Evolutionary conservation across 2,113 vertebrate species (phyloP).

Genomic region (Zeus faber): DNA sequence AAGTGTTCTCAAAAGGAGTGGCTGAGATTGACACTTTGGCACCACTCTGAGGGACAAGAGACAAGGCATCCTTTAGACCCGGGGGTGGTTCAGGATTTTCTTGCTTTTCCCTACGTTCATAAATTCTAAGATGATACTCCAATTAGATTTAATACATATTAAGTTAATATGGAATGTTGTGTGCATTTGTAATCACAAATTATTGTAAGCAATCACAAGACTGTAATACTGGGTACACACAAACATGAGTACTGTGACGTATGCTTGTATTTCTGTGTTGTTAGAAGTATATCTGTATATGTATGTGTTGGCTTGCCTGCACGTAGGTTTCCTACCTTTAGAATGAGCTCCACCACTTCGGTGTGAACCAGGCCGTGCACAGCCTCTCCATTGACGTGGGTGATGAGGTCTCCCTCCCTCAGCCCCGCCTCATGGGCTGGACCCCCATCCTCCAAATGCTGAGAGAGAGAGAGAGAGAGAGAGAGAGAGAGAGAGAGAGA

Average conservation of each 20-base stretch:
- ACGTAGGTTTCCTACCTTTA: conserved; percentile 79
- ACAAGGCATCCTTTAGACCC: background rate
- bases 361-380: conserved; percentile 96
- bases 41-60: conserved; percentile 79
- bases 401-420: conserved; percentile 93
- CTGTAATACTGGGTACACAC: background rate
- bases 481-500: conserved; percentile 6
- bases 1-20: conserved; percentile 94
- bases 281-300: background rate
- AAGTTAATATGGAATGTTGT: too few species aligned
- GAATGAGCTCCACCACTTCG: conserved; percentile 93
- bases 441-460: conserved; percentile 91
- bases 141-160: background rate
- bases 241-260: background rate
- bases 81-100: background rate
- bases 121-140: too few species aligned
- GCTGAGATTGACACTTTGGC: conserved; percentile 93
- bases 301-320: background rate
- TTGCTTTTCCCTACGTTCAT: background rate
- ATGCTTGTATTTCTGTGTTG: background rate
- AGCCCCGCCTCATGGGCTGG: conserved; percentile 91
- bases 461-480: conserved; percentile 29
- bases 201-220: background rate
- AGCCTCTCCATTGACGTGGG: conserved; percentile 93
- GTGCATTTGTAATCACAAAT: too few species aligned